Percentiles rank a stretch among this genome's conserved stretches.
Conservation (phyloP, 2,888 invertebrate genomes). For the Apotomis betuletana region DNA sequence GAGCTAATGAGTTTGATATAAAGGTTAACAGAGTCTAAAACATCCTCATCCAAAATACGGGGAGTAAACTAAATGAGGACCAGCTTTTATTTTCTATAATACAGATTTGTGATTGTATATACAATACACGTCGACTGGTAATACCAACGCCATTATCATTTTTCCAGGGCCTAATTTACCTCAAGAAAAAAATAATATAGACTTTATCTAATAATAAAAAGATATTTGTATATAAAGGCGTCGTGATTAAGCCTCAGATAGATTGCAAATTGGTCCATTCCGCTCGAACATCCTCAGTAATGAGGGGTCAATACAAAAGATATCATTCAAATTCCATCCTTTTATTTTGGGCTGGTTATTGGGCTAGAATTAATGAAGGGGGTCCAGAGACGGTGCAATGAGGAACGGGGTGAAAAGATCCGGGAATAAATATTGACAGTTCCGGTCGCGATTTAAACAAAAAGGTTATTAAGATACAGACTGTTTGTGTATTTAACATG, state of each 20-base stretch:
- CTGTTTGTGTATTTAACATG: neutral
- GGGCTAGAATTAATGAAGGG: neutral
- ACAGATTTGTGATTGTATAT: too few species aligned
- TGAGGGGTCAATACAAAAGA: slow-evolving; percentile 31
- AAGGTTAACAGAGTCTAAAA: neutral
- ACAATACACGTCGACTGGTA: too few species aligned
- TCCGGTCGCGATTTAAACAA: neutral
- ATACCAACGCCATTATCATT: too few species aligned
- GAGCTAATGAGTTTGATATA: neutral
- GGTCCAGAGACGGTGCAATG: neutral
- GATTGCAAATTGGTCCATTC: slow-evolving; percentile 5
- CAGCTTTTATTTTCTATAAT: too few species aligned
- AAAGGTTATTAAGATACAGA: neutral
- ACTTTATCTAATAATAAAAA: neutral
- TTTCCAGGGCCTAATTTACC: too few species aligned
- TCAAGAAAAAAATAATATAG: too few species aligned
- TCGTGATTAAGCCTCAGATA: slow-evolving; percentile 7
- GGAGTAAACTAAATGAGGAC: too few species aligned
- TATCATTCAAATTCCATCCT: slow-evolving; percentile 13
- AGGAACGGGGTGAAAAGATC: neutral
- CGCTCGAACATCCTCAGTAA: slow-evolving; percentile 11
- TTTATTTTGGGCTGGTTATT: too few species aligned
- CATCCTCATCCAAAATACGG: too few species aligned
- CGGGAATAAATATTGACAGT: neutral
- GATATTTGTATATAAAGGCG: slow-evolving; percentile 1